Conservation (phyloP, 2,797 vertebrate genomes). For the Cephalopachus bancanus region DNA sequence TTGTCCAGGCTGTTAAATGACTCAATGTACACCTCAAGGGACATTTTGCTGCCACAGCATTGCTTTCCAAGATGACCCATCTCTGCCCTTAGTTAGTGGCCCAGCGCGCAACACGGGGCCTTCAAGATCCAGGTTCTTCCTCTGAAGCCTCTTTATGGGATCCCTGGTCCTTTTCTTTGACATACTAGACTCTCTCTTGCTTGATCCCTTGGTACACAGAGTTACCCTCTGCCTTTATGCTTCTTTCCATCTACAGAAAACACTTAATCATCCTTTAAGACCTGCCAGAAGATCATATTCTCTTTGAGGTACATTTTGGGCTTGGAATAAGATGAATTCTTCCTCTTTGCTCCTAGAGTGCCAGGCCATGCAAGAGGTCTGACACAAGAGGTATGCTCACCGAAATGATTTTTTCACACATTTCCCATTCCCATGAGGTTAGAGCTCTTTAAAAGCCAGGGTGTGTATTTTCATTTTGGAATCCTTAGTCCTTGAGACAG, state of each 20-base stretch:
- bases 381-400: accelerated
- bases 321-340: accelerated
- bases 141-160: neutral
- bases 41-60: accelerated
- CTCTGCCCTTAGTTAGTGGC: neutral
- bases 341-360: neutral
- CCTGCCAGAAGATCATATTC: accelerated
- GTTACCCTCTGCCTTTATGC: accelerated
- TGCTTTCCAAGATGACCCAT: neutral
- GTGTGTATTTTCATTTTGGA: accelerated
- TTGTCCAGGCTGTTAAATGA: neutral
- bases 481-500: accelerated
- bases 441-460: too few species aligned
- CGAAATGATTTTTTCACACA: accelerated
- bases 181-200: accelerated
- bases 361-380: accelerated
- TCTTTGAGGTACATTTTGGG: neutral
- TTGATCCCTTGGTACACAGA: accelerated
- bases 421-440: accelerated
- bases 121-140: neutral
- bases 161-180: too few species aligned
- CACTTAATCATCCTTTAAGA: neutral
- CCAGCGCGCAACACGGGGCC: neutral
- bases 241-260: neutral
- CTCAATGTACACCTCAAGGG: neutral